Evolutionary conservation across 2,888 invertebrate species (phyloP), one percentile per base, ranked within the genome.

Genomic region (Incurvaria masculella): DNA sequence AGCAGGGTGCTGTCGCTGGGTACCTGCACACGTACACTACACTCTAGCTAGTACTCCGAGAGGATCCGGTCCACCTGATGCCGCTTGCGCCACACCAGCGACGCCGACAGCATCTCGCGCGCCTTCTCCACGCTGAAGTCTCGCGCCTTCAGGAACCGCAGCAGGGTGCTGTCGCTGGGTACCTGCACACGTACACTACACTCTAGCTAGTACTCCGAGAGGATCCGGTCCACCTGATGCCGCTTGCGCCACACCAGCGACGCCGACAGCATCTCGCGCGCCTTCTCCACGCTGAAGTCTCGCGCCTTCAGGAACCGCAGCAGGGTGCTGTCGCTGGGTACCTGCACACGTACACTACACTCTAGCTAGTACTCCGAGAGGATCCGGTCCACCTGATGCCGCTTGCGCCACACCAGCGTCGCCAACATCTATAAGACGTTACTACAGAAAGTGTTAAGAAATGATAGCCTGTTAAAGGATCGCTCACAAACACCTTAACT

Each of bases 41-140:
- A n/a, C n/a, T n/a, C n/a, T n/a, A n/a, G n/a, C 64, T 88, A 85
- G 71, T 95, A 96, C 59, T 92, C 91, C 26, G 85, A 84, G 48
- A 95, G 81, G 53, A 95, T 81, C 49, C 86, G 82, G 74, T 95
- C 96, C 47, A 96, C 91, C 64, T 91, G 90, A 78, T 95, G 90
- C 64, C 93, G 91, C 65, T 93, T 92, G n/a, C 96, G 82, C 96
- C 96, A 97, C 44, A 91, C 85, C 51, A 95, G 73, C 0, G 92
- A 92, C 64, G 92, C 90, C 14, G 91, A 89, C 51, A 97, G 81
- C 89, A 94, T 93, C 72, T 91, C 91, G 42, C 89, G 82, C 1
- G 94, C 91, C 65, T 94, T 94, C 64, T 92, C 94, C 50, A 96
- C 88, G 68, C 90, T 89, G 74, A 94, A 97, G 73, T 96, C 95